Conservation (phyloP, 2,888 invertebrate genomes). For the Meloe dianella region DNA sequence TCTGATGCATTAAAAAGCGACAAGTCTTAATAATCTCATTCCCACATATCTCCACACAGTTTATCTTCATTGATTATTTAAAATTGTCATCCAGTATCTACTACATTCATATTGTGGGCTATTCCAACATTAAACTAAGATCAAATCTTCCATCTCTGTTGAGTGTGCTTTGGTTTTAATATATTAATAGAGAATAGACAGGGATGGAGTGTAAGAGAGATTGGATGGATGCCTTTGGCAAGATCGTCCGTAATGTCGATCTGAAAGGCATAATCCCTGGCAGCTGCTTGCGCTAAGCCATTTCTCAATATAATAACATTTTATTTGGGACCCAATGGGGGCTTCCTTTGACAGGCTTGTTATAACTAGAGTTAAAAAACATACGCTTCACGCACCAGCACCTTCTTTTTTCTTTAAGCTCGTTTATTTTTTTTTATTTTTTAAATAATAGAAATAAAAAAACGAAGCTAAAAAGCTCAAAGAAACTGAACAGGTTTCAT, state of each 20-base stretch:
- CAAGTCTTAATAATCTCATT: background rate
- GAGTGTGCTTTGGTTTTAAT: background rate
- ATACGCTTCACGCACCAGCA: slow-evolving; percentile 52
- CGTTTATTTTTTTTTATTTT: too few relatives aligned
- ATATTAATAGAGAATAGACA: background rate
- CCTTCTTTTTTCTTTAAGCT: slow-evolving; percentile 42
- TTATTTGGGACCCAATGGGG: slow-evolving; percentile 50
- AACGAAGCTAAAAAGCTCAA: slow-evolving; percentile 41
- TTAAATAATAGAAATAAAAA: slow-evolving; percentile 21
- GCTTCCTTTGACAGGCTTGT: slow-evolving; percentile 52
- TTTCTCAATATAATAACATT: slow-evolving; percentile 55
- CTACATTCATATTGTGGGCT: background rate
- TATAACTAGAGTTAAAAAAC: slow-evolving; percentile 51
- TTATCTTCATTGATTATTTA: slow-evolving; percentile 7
- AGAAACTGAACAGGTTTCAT: slow-evolving; percentile 47
- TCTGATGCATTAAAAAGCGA: background rate
- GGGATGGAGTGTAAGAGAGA: slow-evolving; percentile 24
- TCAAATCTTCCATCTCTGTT: slow-evolving; percentile 25
- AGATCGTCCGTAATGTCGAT: slow-evolving; percentile 38
- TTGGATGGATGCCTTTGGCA: slow-evolving; percentile 26
- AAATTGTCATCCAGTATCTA: background rate
- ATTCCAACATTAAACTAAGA: slow-evolving; percentile 28
- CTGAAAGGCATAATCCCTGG: slow-evolving; percentile 49
- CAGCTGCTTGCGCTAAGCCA: slow-evolving; percentile 51
- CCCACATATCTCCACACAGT: background rate